Conservation (phyloP, 2,888 invertebrate species). For the Aphodius sticticus region DNA sequence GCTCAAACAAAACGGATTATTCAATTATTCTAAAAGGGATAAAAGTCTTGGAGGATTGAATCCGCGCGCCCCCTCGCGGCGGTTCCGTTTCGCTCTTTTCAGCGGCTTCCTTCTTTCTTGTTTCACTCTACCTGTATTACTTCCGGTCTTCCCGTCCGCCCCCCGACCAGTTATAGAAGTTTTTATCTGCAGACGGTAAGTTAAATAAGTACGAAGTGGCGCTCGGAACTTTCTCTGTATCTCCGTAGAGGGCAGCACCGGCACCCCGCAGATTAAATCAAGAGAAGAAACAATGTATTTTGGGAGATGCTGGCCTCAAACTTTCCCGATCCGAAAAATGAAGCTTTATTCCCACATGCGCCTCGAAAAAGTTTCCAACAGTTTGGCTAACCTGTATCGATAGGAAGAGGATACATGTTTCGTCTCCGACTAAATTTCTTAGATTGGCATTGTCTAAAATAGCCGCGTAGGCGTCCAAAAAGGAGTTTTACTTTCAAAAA, state of each 20-base stretch:
- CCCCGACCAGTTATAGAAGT: slow-evolving; percentile 48
- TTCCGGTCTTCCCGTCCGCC: slow-evolving; percentile 41
- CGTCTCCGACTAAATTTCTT: too few species aligned
- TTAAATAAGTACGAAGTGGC: slow-evolving; percentile 47
- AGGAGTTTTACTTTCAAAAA: too few species aligned
- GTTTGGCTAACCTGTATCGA: background rate
- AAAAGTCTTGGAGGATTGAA: slow-evolving; percentile 52
- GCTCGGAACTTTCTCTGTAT: slow-evolving; percentile 45
- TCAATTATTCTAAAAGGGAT: slow-evolving; percentile 56
- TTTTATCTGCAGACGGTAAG: slow-evolving; percentile 48
- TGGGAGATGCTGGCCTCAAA: slow-evolving; percentile 25
- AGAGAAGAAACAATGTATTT: slow-evolving; percentile 46
- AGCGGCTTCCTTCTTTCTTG: slow-evolving; percentile 16
- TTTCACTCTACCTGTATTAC: slow-evolving; percentile 46
- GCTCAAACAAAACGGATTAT: slow-evolving; percentile 46
- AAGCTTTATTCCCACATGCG: slow-evolving; percentile 18
- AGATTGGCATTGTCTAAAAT: too few species aligned
- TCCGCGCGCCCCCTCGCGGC: slow-evolving; percentile 46
- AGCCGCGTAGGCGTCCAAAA: too few species aligned
- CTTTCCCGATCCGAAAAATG: slow-evolving; percentile 35
- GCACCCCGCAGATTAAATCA: slow-evolving; percentile 45
- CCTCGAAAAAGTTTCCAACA: background rate
- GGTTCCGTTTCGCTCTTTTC: slow-evolving; percentile 19
- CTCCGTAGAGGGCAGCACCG: slow-evolving; percentile 32
- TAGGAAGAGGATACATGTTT: background rate